phyloP scores from a whole-genome alignment of 1,140 invertebrate species.

The Phymorhynchus buccinoides region DNA sequence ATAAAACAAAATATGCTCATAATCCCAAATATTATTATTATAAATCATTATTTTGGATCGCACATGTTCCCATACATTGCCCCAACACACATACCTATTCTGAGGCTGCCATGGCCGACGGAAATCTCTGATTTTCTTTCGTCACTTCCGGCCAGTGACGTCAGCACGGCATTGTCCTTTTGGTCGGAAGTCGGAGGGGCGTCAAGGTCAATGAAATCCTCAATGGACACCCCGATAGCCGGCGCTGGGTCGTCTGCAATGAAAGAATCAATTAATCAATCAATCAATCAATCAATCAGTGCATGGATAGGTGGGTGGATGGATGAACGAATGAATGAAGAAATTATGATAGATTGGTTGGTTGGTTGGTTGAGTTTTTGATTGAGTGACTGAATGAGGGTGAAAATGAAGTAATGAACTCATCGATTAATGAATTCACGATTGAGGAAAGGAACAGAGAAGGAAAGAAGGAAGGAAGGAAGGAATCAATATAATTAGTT shows the following conservation, averaged over 20 bases:
- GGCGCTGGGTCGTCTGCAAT: not conserved
- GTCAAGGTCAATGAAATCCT: conserved; percentile 31
- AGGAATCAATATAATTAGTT: too few relatives aligned
- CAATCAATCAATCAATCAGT: not conserved
- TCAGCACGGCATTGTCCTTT: not conserved
- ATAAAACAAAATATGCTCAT: not conserved
- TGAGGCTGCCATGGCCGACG: conserved; percentile 1
- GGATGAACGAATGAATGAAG: not conserved
- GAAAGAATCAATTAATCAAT: not conserved
- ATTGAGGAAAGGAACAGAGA: too few relatives aligned
- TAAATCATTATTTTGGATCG: not conserved
- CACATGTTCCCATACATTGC: not conserved
- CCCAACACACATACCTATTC: not conserved
- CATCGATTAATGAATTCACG: too few relatives aligned
- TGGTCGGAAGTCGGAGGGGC: not conserved
- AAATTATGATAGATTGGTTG: not conserved
- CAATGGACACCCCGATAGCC: conserved; percentile 25
- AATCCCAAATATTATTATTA: not conserved
- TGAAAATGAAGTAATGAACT: not conserved
- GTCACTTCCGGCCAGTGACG: conserved; percentile 11
- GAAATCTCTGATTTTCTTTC: not conserved
- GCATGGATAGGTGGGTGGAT: not conserved
- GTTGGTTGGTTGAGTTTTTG: not conserved
- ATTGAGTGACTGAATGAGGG: not conserved
- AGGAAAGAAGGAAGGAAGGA: too few relatives aligned